Evolutionary conservation across 2,797 vertebrate species (phyloP).

Genomic region (Emys orbicularis): DNA sequence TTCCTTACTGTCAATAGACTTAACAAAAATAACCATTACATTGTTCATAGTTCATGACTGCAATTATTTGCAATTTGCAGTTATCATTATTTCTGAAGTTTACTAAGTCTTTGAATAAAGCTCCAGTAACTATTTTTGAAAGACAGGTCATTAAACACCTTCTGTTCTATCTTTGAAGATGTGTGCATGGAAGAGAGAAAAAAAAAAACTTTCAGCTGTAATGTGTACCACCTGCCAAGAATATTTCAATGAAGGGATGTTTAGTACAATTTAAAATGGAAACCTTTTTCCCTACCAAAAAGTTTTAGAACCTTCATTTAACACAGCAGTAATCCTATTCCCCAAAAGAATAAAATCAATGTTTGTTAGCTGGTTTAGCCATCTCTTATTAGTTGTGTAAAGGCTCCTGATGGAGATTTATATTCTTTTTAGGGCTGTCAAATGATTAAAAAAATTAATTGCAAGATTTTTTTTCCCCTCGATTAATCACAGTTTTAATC

Average conservation of each 20-base stretch:
- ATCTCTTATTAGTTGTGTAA: conserved; percentile 63
- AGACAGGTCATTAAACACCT: background rate
- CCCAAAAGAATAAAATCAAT: conserved; percentile 34
- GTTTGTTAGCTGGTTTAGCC: conserved; percentile 36
- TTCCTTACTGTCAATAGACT: background rate
- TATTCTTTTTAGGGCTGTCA: background rate
- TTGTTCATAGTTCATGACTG: background rate
- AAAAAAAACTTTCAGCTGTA: background rate
- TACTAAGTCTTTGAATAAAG: background rate
- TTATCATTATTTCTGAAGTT: background rate
- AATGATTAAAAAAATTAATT: no score
- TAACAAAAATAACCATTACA: conserved; percentile 14
- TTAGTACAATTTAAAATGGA: background rate
- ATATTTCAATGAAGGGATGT: background rate
- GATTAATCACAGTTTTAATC: no score
- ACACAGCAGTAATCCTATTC: conserved; percentile 19
- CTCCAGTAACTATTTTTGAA: background rate
- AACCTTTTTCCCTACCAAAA: conserved; percentile 23
- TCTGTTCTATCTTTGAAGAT: background rate
- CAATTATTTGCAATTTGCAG: background rate
- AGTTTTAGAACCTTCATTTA: conserved; percentile 14
- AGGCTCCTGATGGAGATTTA: background rate
- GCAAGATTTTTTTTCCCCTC: no score
- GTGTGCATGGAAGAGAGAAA: accelerated
- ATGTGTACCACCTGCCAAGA: background rate